phyloP scores from a whole-genome alignment of 2,888 invertebrate genomes.

The Entomobrya proxima region DNA sequence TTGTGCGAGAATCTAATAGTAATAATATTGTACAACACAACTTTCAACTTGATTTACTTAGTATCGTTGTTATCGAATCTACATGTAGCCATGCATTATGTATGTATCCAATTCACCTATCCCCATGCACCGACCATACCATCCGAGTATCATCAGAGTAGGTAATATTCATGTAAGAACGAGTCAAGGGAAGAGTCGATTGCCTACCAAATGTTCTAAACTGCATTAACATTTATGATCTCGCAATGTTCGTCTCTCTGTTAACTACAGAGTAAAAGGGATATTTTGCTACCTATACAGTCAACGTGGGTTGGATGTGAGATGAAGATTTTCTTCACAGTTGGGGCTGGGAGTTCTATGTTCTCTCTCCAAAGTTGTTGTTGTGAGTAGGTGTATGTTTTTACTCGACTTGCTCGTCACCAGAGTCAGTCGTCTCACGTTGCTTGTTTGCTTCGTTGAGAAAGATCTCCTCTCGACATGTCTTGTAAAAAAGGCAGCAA shows the following conservation, averaged over 20 bases:
- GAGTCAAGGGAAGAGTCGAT: constrained; percentile 3
- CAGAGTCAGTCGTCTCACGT: constrained; percentile 62
- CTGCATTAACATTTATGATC: no score
- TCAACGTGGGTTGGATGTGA: background rate
- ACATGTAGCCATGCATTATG: background rate
- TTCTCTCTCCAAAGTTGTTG: background rate
- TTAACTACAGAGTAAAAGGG: no score
- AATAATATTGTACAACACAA: no score
- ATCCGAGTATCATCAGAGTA: background rate
- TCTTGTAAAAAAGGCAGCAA: background rate
- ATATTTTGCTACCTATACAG: no score
- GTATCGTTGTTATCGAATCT: no score
- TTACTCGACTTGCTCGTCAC: constrained; percentile 48
- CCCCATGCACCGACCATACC: background rate
- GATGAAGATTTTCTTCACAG: background rate
- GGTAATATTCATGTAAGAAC: background rate
- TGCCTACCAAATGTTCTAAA: background rate
- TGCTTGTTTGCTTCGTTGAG: constrained; percentile 37
- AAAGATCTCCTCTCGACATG: constrained; percentile 46
- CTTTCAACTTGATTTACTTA: no score
- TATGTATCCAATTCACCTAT: constrained; percentile 8
- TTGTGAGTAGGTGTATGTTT: constrained; percentile 57
- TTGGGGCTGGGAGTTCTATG: background rate
- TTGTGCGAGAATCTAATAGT: no score
- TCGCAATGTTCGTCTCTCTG: no score